Evolutionary conservation across 2,888 invertebrate species (phyloP).

Genomic region (Galerucella pusilla): DNA sequence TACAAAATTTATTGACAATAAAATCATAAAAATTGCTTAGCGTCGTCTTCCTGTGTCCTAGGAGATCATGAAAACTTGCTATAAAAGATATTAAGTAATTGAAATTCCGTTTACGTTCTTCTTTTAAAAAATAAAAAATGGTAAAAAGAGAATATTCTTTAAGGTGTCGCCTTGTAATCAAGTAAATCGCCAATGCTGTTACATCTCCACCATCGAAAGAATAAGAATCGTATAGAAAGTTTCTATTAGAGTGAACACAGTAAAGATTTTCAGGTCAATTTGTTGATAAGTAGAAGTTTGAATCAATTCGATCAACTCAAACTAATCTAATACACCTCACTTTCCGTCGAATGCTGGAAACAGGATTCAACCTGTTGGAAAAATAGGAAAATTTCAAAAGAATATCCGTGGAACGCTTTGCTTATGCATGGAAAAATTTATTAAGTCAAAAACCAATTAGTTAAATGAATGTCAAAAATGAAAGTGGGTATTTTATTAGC

Average conservation of each 20-base stretch:
- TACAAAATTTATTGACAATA: no score
- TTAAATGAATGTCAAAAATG: no score
- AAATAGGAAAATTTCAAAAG: conserved; percentile 3
- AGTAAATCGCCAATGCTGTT: conserved; percentile 10
- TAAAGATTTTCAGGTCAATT: conserved; percentile 36
- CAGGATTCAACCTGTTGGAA: conserved; percentile 20
- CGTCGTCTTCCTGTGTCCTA: no score
- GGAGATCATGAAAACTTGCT: no score
- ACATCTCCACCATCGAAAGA: conserved; percentile 7
- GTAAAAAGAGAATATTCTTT: neutral
- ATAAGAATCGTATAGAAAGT: conserved; percentile 25
- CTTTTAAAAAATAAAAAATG: neutral
- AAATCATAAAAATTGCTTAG: no score
- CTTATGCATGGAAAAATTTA: neutral
- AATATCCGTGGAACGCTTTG: neutral
- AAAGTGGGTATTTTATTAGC: no score
- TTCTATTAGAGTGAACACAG: conserved; percentile 27
- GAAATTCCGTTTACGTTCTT: neutral
- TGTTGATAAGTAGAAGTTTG: conserved; percentile 33
- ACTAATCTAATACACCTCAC: conserved; percentile 33
- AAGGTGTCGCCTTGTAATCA: conserved; percentile 11
- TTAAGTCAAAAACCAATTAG: no score
- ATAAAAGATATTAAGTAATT: neutral
- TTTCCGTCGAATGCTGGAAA: conserved; percentile 5
- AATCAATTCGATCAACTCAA: conserved; percentile 32